Evolutionary conservation across 1,140 invertebrate genomes (phyloP).

Genomic region (Tetraneura akinire): DNA sequence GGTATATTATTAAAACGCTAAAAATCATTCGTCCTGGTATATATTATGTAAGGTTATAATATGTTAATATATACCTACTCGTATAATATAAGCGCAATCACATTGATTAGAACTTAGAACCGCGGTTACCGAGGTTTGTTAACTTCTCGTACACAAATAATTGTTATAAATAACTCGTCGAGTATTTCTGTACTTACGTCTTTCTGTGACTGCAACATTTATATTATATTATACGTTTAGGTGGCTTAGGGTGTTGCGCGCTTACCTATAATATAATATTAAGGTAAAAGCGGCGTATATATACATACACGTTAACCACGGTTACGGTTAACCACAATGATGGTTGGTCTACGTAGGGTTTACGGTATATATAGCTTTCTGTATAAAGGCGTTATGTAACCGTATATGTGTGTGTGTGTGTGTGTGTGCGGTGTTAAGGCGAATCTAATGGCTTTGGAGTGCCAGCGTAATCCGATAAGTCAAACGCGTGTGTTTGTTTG

Average conservation of each 20-base stretch:
- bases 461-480: constrained; percentile 44
- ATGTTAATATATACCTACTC: no score
- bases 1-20: no score
- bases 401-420: background rate
- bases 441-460: constrained; percentile 39
- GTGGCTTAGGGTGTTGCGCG: background rate
- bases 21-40: no score
- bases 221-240: no score
- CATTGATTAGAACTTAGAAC: no score
- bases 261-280: background rate
- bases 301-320: background rate
- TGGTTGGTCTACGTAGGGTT: background rate
- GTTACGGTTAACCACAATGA: background rate
- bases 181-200: background rate
- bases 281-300: background rate
- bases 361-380: background rate
- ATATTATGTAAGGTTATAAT: no score
- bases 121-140: background rate
- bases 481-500: constrained; percentile 40
- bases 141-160: background rate
- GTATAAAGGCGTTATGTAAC: constrained; percentile 31
- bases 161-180: background rate
- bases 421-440: background rate
- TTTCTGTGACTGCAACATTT: background rate
- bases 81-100: no score